Percentiles rank a stretch among this genome's conserved stretches.
phyloP scores from a whole-genome alignment of 2,797 vertebrate genomes.

The Acrossocheilus fasciatus region DNA sequence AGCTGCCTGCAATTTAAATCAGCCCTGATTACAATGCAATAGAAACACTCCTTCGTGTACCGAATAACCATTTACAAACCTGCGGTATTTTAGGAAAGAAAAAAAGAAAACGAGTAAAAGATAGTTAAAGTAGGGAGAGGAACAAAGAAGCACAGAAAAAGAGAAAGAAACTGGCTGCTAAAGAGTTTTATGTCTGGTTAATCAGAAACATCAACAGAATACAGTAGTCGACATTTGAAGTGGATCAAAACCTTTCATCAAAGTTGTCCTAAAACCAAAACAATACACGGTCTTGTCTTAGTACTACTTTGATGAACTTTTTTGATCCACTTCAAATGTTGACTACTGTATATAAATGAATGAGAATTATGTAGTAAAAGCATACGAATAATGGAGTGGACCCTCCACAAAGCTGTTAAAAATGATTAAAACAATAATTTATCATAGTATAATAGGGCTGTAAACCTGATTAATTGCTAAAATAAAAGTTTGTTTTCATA shows the following conservation, averaged over 20 bases:
- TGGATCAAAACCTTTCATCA: too few relatives aligned
- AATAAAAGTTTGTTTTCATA: too few relatives aligned
- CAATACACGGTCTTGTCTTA: too few relatives aligned
- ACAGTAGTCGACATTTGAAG: too few relatives aligned
- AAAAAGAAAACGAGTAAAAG: not conserved
- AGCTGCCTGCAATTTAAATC: conserved; percentile 61
- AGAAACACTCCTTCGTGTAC: conserved; percentile 33
- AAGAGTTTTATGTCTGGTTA: conserved; percentile 61
- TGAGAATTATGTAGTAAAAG: too few relatives aligned
- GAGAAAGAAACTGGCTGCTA: not conserved
- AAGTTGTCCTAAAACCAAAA: too few relatives aligned
- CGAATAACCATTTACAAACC: conserved; percentile 31
- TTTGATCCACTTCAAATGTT: too few relatives aligned
- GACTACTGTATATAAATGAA: too few relatives aligned
- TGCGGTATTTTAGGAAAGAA: not conserved
- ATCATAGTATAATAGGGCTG: too few relatives aligned
- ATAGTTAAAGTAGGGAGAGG: not conserved
- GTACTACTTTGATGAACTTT: too few relatives aligned
- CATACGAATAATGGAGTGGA: not conserved
- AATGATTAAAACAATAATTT: too few relatives aligned
- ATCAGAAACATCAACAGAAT: conserved; percentile 65
- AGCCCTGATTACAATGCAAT: conserved; percentile 5
- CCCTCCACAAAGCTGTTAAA: not conserved
- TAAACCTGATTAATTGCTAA: too few relatives aligned
- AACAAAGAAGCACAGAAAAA: not conserved